Evolutionary conservation across 1,140 invertebrate genomes (phyloP).

Genomic region (Cyphomyrmex costatus): DNA sequence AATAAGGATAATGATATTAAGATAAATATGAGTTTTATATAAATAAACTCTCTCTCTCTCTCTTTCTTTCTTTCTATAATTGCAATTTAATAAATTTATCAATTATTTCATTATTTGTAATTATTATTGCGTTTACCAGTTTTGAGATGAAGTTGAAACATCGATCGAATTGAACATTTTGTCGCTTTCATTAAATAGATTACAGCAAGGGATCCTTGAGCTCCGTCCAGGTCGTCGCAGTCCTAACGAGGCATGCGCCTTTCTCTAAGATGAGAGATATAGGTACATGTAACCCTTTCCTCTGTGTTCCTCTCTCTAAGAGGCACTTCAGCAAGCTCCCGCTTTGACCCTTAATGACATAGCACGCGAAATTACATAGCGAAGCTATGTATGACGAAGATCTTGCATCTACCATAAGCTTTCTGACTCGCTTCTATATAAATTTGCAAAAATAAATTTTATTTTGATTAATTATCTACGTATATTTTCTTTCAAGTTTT

Average conservation of each 20-base stretch:
- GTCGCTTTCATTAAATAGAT: conserved; percentile 56
- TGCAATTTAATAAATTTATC: not conserved
- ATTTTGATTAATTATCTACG: not conserved
- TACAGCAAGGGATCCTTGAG: conserved; percentile 35
- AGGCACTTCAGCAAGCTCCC: conserved; percentile 21
- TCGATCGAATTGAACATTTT: conserved; percentile 12
- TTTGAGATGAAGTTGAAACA: not conserved
- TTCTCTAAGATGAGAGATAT: conserved; percentile 24
- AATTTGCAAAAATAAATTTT: not conserved
- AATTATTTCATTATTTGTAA: conserved; percentile 12
- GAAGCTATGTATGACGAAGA: not conserved
- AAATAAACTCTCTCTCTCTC: too few relatives aligned
- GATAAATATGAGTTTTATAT: not conserved
- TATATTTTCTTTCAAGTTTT: not conserved
- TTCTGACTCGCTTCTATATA: not conserved
- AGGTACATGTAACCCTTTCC: conserved; percentile 17
- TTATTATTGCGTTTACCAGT: not conserved
- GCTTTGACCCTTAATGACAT: conserved; percentile 21
- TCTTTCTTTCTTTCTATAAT: too few relatives aligned
- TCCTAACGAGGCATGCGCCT: conserved; percentile 41
- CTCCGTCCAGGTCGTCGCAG: conserved; percentile 6
- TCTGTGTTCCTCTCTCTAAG: conserved; percentile 21
- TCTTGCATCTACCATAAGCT: not conserved
- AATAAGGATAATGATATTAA: not conserved
- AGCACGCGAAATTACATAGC: conserved; percentile 31